phyloP scores from a whole-genome alignment of 2,797 vertebrate species.

The Silurus aristotelis region DNA sequence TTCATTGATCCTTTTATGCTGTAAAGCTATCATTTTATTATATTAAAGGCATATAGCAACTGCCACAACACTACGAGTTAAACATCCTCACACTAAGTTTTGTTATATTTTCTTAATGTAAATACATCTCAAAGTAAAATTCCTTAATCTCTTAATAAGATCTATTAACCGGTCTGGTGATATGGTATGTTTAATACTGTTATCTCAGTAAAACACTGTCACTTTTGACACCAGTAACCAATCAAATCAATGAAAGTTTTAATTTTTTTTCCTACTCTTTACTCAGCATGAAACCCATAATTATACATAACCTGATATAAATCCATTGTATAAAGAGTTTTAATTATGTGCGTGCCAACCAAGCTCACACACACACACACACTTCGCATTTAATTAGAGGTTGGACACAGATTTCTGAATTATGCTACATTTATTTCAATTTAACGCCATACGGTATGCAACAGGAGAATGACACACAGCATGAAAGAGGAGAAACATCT shows the following conservation, averaged over 20 bases:
- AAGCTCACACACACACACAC: constrained; percentile 26
- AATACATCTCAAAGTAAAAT: constrained; percentile 39
- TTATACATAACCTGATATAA: constrained; percentile 29
- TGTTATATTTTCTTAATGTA: constrained; percentile 39
- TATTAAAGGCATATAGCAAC: constrained; percentile 24
- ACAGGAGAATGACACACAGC: constrained; percentile 50
- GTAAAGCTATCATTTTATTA: constrained; percentile 3
- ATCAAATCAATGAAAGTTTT: neutral
- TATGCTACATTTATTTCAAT: constrained; percentile 22
- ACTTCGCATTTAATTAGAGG: constrained; percentile 47
- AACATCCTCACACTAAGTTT: constrained; percentile 24
- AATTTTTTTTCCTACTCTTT: neutral
- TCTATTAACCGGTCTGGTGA: constrained; percentile 18
- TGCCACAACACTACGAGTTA: neutral
- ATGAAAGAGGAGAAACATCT: constrained; percentile 57
- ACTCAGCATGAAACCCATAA: constrained; percentile 30
- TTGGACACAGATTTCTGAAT: constrained; percentile 42
- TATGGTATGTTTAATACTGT: constrained; percentile 19
- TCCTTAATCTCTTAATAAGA: constrained; percentile 22
- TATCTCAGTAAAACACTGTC: constrained; percentile 10
- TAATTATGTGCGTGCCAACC: constrained; percentile 43
- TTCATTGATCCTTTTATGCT: neutral
- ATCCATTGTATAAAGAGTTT: constrained; percentile 10
- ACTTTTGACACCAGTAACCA: constrained; percentile 19
- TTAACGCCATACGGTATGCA: constrained; percentile 39